Evolutionary conservation across 1,140 invertebrate species (phyloP).

Genomic region (Drosophila varians): DNA sequence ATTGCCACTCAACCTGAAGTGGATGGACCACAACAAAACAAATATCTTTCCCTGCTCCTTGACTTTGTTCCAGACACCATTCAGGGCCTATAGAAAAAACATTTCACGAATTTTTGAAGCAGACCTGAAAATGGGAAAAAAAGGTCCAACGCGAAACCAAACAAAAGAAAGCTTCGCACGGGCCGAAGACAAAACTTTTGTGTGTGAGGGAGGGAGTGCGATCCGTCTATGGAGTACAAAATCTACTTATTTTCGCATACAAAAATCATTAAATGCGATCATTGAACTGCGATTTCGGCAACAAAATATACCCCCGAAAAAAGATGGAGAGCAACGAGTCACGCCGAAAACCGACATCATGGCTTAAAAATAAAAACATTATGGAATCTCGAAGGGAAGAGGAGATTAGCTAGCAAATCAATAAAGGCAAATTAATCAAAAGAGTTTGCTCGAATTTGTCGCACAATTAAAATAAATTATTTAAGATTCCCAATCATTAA

Average conservation of each 20-base stretch:
- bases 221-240: conserved; percentile 59
- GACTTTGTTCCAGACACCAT: conserved; percentile 33
- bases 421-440: conserved; percentile 63
- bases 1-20: conserved; percentile 59
- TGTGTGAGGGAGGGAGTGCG: conserved; percentile 36
- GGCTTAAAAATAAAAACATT: conserved; percentile 65
- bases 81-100: conserved; percentile 52
- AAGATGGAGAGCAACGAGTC: conserved; percentile 4
- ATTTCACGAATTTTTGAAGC: conserved; percentile 48
- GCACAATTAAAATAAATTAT: conserved; percentile 62
- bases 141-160: conserved; percentile 38
- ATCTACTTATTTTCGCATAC: conserved; percentile 82
- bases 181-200: conserved; percentile 62
- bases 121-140: conserved; percentile 10
- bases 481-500: conserved; percentile 62
- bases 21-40: conserved; percentile 46
- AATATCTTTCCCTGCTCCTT: conserved; percentile 5
- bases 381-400: conserved; percentile 31
- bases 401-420: conserved; percentile 62
- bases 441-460: conserved; percentile 64
- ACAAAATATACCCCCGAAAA: conserved; percentile 37
- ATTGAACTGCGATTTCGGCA: conserved; percentile 58
- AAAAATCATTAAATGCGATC: conserved; percentile 80
- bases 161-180: conserved; percentile 77
- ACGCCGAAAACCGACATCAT: conserved; percentile 48